Conservation (phyloP, 2,888 invertebrate species). For the Pollenia griseotomentosa region DNA sequence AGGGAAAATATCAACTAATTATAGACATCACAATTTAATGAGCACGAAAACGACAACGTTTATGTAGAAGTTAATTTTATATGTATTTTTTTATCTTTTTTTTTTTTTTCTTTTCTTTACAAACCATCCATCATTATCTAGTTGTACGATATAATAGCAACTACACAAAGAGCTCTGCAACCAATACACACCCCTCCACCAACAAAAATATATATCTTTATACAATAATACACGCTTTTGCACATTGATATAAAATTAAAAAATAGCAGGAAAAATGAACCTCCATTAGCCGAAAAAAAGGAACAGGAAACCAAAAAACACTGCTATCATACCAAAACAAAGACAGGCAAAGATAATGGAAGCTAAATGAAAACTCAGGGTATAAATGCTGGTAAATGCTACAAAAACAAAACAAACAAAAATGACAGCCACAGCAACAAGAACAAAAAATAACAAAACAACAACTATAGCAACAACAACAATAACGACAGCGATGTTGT, state of each 20-base stretch:
- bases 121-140: constrained; percentile 6
- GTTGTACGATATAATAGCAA: constrained; percentile 17
- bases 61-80: constrained; percentile 44
- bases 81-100: too few relatives aligned
- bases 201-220: background rate
- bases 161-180: background rate
- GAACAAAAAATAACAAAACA: constrained; percentile 8
- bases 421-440: constrained; percentile 32
- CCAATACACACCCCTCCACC: background rate
- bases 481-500: background rate
- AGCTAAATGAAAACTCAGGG: constrained; percentile 41
- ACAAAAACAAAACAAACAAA: background rate
- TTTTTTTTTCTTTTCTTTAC: background rate
- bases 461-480: background rate
- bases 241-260: background rate
- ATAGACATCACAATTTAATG: constrained; percentile 64
- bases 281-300: constrained; percentile 20
- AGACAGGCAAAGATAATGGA: constrained; percentile 41
- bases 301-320: constrained; percentile 13
- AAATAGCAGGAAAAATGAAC: constrained; percentile 26
- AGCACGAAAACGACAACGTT: constrained; percentile 61
- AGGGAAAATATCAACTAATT: constrained; percentile 51
- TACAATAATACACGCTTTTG: background rate
- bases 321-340: constrained; percentile 7
- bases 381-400: constrained; percentile 7